A percentile compares a stretch with the other conserved stretches of the same genome.
Evolutionary conservation across 2,888 invertebrate species (phyloP).

Genomic region (Rosalia funebris): DNA sequence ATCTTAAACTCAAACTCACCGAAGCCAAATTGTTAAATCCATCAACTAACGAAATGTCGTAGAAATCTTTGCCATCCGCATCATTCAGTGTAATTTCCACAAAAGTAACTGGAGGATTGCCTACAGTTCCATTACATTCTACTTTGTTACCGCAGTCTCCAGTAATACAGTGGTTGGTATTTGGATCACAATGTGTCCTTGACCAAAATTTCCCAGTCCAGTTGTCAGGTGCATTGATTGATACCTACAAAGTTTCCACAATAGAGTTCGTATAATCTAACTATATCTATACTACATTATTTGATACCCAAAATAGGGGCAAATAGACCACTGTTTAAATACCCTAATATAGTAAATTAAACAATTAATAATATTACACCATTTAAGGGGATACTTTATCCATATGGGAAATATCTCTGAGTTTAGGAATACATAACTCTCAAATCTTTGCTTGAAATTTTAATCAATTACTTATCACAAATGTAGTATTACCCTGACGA

Average conservation of each 20-base stretch:
- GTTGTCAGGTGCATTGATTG: conserved; percentile 37
- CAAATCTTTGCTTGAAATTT: too few species aligned
- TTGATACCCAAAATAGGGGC: too few species aligned
- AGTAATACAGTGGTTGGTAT: conserved; percentile 53
- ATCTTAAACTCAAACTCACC: too few species aligned
- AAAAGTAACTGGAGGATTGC: conserved; percentile 60
- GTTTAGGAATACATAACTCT: too few species aligned
- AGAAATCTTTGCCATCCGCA: conserved; percentile 61
- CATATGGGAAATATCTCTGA: too few species aligned
- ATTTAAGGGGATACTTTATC: too few species aligned
- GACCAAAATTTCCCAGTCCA: conserved; percentile 51
- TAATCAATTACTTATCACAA: too few species aligned
- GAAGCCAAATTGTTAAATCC: conserved; percentile 62
- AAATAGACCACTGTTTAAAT: too few species aligned
- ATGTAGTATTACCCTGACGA: too few species aligned
- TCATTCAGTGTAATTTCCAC: conserved; percentile 63
- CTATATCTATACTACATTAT: too few species aligned
- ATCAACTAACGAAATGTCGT: conserved; percentile 65
- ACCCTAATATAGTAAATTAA: too few species aligned
- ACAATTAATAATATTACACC: too few species aligned
- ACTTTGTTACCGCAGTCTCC: conserved; percentile 61
- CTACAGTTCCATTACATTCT: conserved; percentile 63
- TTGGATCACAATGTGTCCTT: conserved; percentile 59
- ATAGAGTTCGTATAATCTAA: not conserved
- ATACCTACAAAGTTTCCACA: conserved; percentile 17